A percentile compares a stretch with the other conserved stretches of the same genome.
Conservation (phyloP, 2,888 invertebrate species). For the Allophyes oxyacanthae region DNA sequence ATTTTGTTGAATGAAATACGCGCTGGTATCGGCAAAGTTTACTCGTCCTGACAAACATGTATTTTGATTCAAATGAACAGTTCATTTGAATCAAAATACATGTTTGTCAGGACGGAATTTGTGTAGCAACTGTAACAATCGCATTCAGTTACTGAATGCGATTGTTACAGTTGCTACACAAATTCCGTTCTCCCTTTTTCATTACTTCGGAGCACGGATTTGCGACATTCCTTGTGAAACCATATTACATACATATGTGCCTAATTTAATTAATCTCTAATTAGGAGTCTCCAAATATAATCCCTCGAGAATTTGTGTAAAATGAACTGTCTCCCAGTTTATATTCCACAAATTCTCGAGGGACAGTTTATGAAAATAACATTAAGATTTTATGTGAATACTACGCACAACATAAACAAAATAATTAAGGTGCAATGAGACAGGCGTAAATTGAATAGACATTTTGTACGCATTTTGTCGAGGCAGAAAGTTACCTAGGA, state of each 20-base stretch:
- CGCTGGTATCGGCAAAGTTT: conserved; percentile 13
- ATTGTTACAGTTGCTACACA: conserved; percentile 10
- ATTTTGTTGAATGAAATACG: conserved; percentile 27
- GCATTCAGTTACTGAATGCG: not conserved
- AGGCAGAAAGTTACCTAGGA: conserved; percentile 4
- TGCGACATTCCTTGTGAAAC: conserved; percentile 6
- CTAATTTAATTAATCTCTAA: conserved; percentile 19
- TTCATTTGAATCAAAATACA: no score
- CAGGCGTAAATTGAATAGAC: conserved; percentile 25
- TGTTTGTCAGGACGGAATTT: not conserved
- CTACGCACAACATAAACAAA: conserved; percentile 11
- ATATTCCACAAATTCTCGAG: not conserved
- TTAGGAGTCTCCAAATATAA: conserved; percentile 31
- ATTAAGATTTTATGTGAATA: conserved; percentile 13
- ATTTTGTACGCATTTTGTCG: conserved; percentile 11
- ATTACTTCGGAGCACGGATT: not conserved
- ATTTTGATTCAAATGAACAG: conserved; percentile 29
- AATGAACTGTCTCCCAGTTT: not conserved
- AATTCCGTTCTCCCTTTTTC: not conserved
- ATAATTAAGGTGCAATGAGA: conserved; percentile 36
- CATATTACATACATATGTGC: conserved; percentile 2
- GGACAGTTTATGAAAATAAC: conserved; percentile 9
- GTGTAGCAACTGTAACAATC: conserved; percentile 10
- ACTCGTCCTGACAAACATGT: conserved; percentile 14
- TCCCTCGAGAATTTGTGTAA: no score